Base-by-base conservation (phyloP, 2,113 vertebrate species). In the Platanista minor region DNA sequence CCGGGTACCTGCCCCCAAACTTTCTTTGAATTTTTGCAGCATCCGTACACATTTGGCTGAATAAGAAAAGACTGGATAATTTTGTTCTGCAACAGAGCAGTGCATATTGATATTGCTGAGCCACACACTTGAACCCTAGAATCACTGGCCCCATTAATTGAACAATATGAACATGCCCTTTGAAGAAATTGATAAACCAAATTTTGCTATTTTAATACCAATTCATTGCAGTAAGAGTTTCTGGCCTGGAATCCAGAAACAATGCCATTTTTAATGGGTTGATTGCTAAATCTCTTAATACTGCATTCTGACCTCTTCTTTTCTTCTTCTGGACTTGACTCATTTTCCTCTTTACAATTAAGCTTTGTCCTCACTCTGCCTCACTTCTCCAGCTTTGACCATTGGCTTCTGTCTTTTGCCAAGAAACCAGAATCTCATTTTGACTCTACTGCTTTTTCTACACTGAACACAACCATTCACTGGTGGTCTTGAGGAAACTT, bases 271-370 rank as follows among this genome's bases (percentile, higher is more conserved):
- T 36, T 2, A 78, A 46, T 36, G 49, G 31, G 2, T 17, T 49
- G 54, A 33, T 59, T 25, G 12, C 17, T 91, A 57, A 54, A 54
- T 82, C 29, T n/a, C 49, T 59, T 75, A 3, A 39, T n/a, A 94
- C 20, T 61, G 2, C 31, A 3, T 74, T 96, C 91, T 86, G 12
- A 67, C 27, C 39, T 15, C 49, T 52, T 62, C 21, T 23, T 81
- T 39, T 80, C 46, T 33, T 33, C 49, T 41, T 41, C 52, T 78
- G 39, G 85, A 49, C 3, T 84, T 86, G 52, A 77, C 33, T 71
- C 49, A 29, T 43, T 90, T 91, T 62, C 27, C 17, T 90, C 82
- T 92, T 75, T 66, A 87, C 41, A 78, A 8, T 41, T 75, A 66
- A 46, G 0, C 25, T 87, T 90, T 66, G 20, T 46, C 46, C 15